A percentile compares a stretch with the other conserved stretches of the same genome.
phyloP scores from a whole-genome alignment of 2,113 vertebrate species.

The Trochalopteron elliotii region DNA sequence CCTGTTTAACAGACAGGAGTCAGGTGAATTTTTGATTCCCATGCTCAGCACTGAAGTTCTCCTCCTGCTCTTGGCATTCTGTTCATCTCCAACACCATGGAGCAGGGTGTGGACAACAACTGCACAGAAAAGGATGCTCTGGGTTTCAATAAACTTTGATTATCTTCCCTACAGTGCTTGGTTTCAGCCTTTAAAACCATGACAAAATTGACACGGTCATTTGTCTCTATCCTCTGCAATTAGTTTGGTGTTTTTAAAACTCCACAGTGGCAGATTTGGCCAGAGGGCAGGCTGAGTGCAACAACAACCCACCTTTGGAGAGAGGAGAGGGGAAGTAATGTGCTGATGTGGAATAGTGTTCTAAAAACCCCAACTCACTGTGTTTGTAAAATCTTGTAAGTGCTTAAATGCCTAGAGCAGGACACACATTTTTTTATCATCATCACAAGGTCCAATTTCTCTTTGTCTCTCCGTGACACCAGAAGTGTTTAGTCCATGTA shows the following conservation, averaged over 20 bases:
- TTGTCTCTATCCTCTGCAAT: not conserved
- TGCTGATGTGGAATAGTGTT: not conserved
- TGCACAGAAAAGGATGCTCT: not conserved
- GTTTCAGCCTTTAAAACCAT: not conserved
- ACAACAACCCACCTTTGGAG: not conserved
- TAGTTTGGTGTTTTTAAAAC: not conserved
- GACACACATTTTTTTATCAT: not conserved
- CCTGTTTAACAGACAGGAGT: not conserved
- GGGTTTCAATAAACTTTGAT: not conserved
- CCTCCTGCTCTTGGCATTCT: not conserved
- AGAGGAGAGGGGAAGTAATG: not conserved
- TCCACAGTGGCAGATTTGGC: not conserved
- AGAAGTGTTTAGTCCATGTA: not conserved
- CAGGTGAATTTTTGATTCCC: not conserved
- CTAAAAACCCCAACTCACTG: fast-evolving
- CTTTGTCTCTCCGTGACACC: not conserved
- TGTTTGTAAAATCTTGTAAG: not conserved
- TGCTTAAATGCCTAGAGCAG: not conserved
- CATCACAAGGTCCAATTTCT: not conserved
- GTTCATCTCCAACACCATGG: not conserved
- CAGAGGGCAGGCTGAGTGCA: not conserved
- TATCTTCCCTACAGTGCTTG: not conserved
- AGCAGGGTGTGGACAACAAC: not conserved
- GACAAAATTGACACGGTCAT: not conserved
- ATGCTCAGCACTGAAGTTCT: not conserved